Percentiles rank a stretch among this genome's conserved stretches.
These are phyloP conservation scores for Alectura lathami DNA, from an alignment of 2,113 vertebrate species.

Conservation along the genomic window DNA sequence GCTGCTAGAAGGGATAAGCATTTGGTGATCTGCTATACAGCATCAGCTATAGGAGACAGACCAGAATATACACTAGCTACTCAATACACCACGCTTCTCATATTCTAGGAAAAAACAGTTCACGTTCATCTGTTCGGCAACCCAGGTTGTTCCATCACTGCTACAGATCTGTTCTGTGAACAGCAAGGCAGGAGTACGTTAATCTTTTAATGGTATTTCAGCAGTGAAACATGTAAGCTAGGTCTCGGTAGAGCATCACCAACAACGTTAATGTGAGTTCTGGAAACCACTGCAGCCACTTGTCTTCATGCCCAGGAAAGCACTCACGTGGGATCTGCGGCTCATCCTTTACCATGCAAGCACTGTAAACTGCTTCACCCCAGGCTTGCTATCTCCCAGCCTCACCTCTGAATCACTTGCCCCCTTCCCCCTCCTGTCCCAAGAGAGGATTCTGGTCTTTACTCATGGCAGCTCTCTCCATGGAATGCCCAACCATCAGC, in stretches of 20 bases:
- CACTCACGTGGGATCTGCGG: neutral
- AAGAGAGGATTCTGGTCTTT: neutral
- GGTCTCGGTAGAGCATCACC: neutral
- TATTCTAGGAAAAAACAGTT: neutral
- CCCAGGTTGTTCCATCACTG: neutral
- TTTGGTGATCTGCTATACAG: neutral
- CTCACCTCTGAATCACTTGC: neutral
- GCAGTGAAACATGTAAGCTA: neutral
- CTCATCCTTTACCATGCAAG: neutral
- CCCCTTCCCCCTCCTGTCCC: neutral
- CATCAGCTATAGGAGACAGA: neutral
- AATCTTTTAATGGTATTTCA: neutral
- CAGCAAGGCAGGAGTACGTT: neutral
- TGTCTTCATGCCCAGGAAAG: neutral
- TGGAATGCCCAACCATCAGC: neutral
- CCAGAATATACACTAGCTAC: neutral
- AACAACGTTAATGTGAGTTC: neutral
- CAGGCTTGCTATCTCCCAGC: neutral
- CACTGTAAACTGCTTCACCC: neutral
- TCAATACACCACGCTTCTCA: neutral
- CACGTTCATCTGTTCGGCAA: neutral
- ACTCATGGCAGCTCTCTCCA: neutral
- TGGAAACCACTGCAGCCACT: neutral
- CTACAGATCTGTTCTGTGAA: neutral
- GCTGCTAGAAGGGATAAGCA: neutral